Evolutionary conservation across 2,888 invertebrate species (phyloP), one percentile per base, ranked within the genome.

Genomic region (Trissonchulus sp.): DNA sequence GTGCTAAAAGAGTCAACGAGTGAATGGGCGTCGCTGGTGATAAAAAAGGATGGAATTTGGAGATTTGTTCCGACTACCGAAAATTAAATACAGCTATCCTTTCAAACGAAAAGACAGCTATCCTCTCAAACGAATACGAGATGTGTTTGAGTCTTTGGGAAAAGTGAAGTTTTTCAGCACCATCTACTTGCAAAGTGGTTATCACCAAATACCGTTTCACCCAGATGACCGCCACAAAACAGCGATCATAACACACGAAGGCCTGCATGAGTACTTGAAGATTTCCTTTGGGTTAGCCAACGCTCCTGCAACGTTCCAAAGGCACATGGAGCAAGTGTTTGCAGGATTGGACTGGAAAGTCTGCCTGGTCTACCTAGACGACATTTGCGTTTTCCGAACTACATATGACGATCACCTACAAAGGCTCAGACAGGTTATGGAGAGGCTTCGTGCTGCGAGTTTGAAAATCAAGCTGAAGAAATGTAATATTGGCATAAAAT

Each of bases 351-450:
- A 30, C 74, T 1, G 23, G 18, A 8, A 71, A 28, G 28, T 34
- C 18, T 23, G 35, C 3, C 28, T 63, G n/a, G 3, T 8, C 28
- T 63, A 63, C 30, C 3, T 35, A 74, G 65, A 68, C 68, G 73
- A 73, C 69, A n/a, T 63, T 3, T 28, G 15, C 15, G 28, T 63
- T 28, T 15, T n/a, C 15, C 3, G 23, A 69, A n/a, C 75, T 1
- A 15, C 62, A 8, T 75, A 65, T n/a, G 36, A 18, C 15, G 85
- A 85, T 77, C 77, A 85, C 68, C 85, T 85, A 76, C 80, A 84
- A 38, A 85, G 85, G 78, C 82, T 85, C 2, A 80, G 84, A 77
- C 85, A 85, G 78, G 84, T 85, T 76, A 85, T 85, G 85, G 85
- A 85, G 77, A 77, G 84, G 28, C 80, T 85, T 34, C 81, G 85